Evolutionary conservation across 2,888 invertebrate species (phyloP).

Genomic region (Serrognathus titanus): DNA sequence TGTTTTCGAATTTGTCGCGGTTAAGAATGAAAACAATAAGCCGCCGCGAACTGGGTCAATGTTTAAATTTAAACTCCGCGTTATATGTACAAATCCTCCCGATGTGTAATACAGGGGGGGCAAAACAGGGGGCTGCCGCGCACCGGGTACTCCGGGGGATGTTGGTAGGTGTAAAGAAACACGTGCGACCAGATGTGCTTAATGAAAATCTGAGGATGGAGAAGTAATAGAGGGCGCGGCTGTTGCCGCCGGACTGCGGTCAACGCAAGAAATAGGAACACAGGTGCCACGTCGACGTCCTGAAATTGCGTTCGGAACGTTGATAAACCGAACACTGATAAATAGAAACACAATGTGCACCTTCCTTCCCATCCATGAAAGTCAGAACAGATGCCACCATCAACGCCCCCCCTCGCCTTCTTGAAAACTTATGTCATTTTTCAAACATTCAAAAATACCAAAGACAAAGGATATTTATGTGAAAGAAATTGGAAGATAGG

Average conservation of each 20-base stretch:
- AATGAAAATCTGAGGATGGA: slow-evolving; percentile 38
- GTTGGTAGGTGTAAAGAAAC: slow-evolving; percentile 29
- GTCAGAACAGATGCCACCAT: slow-evolving; percentile 4
- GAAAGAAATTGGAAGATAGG: too few species aligned
- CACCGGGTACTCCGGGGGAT: slow-evolving; percentile 20
- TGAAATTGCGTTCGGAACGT: slow-evolving; percentile 27
- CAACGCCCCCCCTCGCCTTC: too few species aligned
- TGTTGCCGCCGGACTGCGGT: slow-evolving; percentile 33
- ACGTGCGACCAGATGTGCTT: slow-evolving; percentile 38
- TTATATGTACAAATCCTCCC: slow-evolving; percentile 11
- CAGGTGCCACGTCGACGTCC: slow-evolving; percentile 31
- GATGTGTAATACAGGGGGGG: slow-evolving; percentile 6
- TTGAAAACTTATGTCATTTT: too few species aligned
- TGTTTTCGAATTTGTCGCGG: slow-evolving; percentile 24
- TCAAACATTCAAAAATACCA: too few species aligned
- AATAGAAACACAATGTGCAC: slow-evolving; percentile 25
- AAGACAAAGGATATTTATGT: too few species aligned
- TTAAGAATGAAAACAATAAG: slow-evolving; percentile 25
- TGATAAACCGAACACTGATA: slow-evolving; percentile 22
- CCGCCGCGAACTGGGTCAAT: slow-evolving; percentile 21
- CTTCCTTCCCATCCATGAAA: slow-evolving; percentile 10
- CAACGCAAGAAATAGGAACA: slow-evolving; percentile 33
- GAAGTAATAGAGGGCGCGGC: slow-evolving; percentile 34
- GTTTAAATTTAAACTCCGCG: slow-evolving; percentile 24
- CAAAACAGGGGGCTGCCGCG: slow-evolving; percentile 20